These are phyloP conservation scores for Sapayoa aenigma DNA, from an alignment of 2,113 vertebrate genomes.

Conservation along the genomic window DNA sequence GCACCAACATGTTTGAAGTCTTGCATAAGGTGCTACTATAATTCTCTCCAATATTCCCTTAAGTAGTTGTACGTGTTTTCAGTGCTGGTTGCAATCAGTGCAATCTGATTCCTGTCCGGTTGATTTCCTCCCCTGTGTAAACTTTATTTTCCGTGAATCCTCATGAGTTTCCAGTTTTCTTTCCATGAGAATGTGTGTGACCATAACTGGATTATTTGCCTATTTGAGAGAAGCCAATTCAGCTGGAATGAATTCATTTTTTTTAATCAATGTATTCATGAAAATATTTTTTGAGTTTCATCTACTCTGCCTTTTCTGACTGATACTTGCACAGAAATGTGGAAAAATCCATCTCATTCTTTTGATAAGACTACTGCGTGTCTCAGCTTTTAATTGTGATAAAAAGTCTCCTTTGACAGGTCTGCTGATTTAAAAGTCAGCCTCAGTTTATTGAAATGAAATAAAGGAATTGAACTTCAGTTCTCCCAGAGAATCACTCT, in stretches of 20 bases:
- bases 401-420: conserved; percentile 34
- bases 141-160: conserved; percentile 15
- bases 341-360: not conserved
- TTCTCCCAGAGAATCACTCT: conserved; percentile 30
- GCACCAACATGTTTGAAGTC: not conserved
- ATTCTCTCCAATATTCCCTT: not conserved
- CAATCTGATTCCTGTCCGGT: not conserved
- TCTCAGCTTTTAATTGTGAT: conserved; percentile 46
- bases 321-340: not conserved
- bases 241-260: not conserved
- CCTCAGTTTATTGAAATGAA: conserved; percentile 49
- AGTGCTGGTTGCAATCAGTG: not conserved
- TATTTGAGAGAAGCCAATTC: conserved; percentile 7
- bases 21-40: not conserved
- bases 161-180: not conserved
- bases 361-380: not conserved
- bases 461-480: conserved; percentile 53
- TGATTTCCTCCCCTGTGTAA: conserved; percentile 13
- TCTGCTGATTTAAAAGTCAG: conserved; percentile 39
- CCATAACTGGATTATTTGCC: not conserved
- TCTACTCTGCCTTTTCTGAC: not conserved
- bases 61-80: not conserved
- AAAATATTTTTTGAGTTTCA: not conserved
- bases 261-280: not conserved
- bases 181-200: not conserved